A percentile compares a stretch with the other conserved stretches of the same genome.
phyloP scores from a whole-genome alignment of 1,140 invertebrate genomes.

The Eciton burchellii region DNA sequence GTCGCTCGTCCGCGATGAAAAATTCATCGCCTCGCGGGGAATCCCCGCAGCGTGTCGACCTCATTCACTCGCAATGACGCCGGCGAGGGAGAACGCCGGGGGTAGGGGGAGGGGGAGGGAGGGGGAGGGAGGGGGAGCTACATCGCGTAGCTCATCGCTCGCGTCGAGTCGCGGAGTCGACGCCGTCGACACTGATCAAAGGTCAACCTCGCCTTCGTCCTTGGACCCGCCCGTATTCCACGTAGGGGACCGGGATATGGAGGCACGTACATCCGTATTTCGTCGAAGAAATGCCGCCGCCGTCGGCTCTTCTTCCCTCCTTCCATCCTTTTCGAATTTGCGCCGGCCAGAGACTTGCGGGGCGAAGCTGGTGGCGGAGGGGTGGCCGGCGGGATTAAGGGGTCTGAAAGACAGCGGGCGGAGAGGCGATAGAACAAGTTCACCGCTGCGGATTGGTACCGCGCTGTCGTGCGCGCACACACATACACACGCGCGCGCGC shows the following conservation, averaged over 20 bases:
- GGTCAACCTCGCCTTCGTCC: constrained; percentile 62
- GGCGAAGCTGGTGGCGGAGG: not conserved
- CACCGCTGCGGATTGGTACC: constrained; percentile 68
- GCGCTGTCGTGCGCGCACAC: constrained; percentile 63
- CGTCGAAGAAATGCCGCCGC: constrained; percentile 67
- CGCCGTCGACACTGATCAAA: constrained; percentile 35
- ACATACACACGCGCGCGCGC: constrained; percentile 15
- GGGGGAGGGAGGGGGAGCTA: too few species aligned
- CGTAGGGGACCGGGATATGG: constrained; percentile 74
- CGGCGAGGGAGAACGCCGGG: not conserved
- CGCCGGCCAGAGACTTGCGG: not conserved
- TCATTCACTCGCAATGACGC: constrained; percentile 29
- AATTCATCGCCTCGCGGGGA: constrained; percentile 21
- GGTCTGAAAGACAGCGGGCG: constrained; percentile 58
- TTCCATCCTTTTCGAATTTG: constrained; percentile 48
- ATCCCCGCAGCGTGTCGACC: not conserved
- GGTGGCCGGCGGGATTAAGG: constrained; percentile 17
- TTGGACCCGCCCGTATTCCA: constrained; percentile 77
- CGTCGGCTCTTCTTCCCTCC: constrained; percentile 44
- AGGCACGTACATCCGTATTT: constrained; percentile 82
- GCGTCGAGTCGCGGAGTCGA: not conserved
- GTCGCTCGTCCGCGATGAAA: constrained; percentile 11
- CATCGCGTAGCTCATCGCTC: constrained; percentile 30
- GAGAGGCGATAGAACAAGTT: constrained; percentile 78
- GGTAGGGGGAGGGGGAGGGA: too few species aligned